Evolutionary conservation across 2,888 invertebrate genomes (phyloP).

Genomic region (Drosophila greeni): DNA sequence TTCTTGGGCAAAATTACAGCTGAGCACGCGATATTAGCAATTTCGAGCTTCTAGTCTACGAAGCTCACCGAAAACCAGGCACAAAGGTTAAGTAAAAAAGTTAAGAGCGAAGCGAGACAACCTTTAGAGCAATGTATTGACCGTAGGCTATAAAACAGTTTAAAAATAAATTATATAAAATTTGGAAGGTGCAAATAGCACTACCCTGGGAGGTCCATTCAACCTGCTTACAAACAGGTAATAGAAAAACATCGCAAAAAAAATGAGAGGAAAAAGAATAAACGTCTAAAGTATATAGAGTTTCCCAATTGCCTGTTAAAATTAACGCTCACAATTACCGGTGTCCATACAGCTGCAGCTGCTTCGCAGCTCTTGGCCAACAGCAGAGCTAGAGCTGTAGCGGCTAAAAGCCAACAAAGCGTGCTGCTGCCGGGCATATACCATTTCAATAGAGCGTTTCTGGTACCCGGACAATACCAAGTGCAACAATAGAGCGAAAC

Average conservation of each 20-base stretch:
- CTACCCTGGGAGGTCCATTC: slow-evolving; percentile 9
- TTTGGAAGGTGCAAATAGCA: not conserved
- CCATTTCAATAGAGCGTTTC: slow-evolving; percentile 37
- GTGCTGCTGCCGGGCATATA: slow-evolving; percentile 20
- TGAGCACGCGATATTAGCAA: slow-evolving; percentile 53
- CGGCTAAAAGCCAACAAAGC: slow-evolving; percentile 27
- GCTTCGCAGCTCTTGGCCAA: slow-evolving; percentile 40
- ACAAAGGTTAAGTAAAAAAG: slow-evolving; percentile 12
- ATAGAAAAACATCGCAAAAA: not conserved
- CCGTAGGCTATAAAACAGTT: slow-evolving; percentile 6
- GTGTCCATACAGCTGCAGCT: slow-evolving; percentile 36
- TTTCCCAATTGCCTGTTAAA: slow-evolving; percentile 51
- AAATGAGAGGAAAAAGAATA: slow-evolving; percentile 25
- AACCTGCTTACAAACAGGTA: slow-evolving; percentile 11
- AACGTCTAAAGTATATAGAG: not conserved
- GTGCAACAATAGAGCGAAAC: slow-evolving; percentile 33
- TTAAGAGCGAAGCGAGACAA: slow-evolving; percentile 9
- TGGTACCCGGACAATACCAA: slow-evolving; percentile 27
- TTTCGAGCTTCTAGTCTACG: slow-evolving; percentile 14
- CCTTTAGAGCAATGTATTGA: slow-evolving; percentile 10
- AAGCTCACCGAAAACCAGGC: slow-evolving; percentile 20
- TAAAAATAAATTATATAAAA: not conserved
- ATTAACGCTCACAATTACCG: slow-evolving; percentile 45
- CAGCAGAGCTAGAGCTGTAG: slow-evolving; percentile 4
- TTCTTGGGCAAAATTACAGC: slow-evolving; percentile 50